Evolutionary conservation across 2,888 invertebrate genomes (phyloP).

Genomic region (Heliconius aoede): DNA sequence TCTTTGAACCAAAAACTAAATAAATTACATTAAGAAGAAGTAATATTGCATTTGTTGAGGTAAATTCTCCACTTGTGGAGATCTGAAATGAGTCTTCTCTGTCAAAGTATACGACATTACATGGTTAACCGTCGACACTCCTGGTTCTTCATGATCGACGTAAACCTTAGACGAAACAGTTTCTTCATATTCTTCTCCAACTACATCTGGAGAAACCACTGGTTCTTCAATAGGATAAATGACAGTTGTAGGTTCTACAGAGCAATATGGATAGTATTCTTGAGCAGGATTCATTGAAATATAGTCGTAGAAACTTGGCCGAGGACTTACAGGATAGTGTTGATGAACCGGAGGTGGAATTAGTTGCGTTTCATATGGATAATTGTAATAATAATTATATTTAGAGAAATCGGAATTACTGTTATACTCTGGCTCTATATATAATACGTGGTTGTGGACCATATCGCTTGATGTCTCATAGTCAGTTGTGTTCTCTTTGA

Average conservation of each 20-base stretch:
- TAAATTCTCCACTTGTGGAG: constrained; percentile 68
- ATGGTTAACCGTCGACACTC: constrained; percentile 71
- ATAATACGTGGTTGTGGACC: constrained; percentile 23
- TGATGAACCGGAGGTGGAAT: constrained; percentile 56
- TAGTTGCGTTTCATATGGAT: constrained; percentile 64
- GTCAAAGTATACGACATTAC: constrained; percentile 74
- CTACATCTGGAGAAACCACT: constrained; percentile 63
- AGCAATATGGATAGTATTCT: constrained; percentile 60
- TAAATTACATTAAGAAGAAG: constrained; percentile 66
- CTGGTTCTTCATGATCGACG: constrained; percentile 70
- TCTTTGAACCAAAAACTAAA: constrained; percentile 21
- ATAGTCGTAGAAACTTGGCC: constrained; percentile 68
- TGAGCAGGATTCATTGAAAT: constrained; percentile 60
- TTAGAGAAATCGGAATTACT: constrained; percentile 38
- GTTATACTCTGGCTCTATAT: constrained; percentile 48
- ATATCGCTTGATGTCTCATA: not conserved
- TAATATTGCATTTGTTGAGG: constrained; percentile 78
- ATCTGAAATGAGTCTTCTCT: constrained; percentile 73
- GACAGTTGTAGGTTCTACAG: constrained; percentile 61
- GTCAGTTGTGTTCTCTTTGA: not conserved
- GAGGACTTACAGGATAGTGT: constrained; percentile 59
- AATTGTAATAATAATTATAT: constrained; percentile 54
- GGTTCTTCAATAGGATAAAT: constrained; percentile 59
- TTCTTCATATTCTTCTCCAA: constrained; percentile 75
- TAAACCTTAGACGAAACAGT: constrained; percentile 70